A percentile compares a stretch with the other conserved stretches of the same genome.
Evolutionary conservation across 2,888 invertebrate species (phyloP).

Genomic region (Cosmia pyralina): DNA sequence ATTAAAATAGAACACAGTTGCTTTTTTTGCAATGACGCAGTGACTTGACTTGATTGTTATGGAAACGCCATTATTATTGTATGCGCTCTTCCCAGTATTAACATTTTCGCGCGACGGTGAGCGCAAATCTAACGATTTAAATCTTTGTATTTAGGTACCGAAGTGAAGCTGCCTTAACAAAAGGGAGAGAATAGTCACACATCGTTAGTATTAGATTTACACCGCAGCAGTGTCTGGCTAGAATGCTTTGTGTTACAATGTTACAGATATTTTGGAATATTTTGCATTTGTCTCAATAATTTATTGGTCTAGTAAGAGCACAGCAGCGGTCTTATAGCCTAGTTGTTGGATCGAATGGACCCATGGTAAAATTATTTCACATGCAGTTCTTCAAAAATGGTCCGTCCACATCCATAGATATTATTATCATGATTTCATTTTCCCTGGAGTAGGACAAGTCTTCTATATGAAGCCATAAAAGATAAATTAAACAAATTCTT

Average conservation of each 20-base stretch:
- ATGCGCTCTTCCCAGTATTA: background rate
- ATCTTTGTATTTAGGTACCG: conserved; percentile 33
- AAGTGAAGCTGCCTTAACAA: conserved; percentile 60
- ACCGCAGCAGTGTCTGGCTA: conserved; percentile 26
- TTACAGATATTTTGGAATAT: conserved; percentile 43
- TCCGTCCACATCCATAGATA: background rate
- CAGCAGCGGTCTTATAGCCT: background rate
- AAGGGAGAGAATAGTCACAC: conserved; percentile 64
- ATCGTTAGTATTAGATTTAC: conserved; percentile 67
- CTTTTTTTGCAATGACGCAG: background rate
- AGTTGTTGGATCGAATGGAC: too few relatives aligned
- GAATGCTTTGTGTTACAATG: conserved; percentile 47
- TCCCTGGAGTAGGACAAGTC: conserved; percentile 5
- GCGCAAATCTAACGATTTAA: background rate
- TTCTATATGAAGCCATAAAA: conserved; percentile 56
- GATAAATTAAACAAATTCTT: conserved; percentile 53
- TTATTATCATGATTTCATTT: conserved; percentile 17
- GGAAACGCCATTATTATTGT: background rate
- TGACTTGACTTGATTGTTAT: background rate
- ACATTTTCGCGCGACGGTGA: background rate
- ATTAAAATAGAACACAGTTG: background rate
- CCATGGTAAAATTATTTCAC: too few relatives aligned
- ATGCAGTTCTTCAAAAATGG: background rate
- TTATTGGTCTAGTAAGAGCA: conserved; percentile 25
- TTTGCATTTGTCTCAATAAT: conserved; percentile 20